These are phyloP conservation scores for Podarcis siculus DNA, from an alignment of 2,797 vertebrate genomes.

Conservation along the genomic window DNA sequence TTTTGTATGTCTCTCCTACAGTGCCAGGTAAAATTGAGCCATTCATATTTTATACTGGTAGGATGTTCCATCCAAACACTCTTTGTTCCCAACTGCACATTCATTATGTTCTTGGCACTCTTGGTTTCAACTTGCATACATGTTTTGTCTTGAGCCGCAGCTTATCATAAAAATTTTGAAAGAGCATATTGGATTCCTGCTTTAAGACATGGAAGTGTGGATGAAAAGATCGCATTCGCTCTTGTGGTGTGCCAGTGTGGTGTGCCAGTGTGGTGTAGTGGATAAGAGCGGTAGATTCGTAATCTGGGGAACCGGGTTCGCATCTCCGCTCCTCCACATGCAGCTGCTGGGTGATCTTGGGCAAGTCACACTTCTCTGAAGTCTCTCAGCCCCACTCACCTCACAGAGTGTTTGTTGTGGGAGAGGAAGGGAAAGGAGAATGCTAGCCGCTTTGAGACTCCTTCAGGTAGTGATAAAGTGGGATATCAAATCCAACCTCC, in stretches of 20 bases:
- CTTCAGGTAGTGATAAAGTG: no score
- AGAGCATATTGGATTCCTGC: background rate
- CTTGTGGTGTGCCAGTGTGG: background rate
- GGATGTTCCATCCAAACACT: background rate
- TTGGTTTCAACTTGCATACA: background rate
- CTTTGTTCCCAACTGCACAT: background rate
- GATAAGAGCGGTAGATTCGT: no score
- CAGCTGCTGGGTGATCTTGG: no score
- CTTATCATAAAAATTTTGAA: background rate
- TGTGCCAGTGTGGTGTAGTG: no score
- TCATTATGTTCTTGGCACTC: background rate
- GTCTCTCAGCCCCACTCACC: no score
- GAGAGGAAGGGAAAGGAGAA: no score
- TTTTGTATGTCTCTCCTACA: background rate
- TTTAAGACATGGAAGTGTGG: background rate
- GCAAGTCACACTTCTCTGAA: no score
- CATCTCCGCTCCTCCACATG: no score
- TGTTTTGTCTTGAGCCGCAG: background rate
- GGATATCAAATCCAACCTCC: no score
- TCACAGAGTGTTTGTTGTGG: no score
- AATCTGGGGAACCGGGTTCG: no score
- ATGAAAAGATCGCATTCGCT: background rate
- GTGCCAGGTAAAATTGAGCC: background rate
- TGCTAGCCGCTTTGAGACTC: no score
- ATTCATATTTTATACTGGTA: background rate